Base-by-base conservation (phyloP, 2,797 vertebrate species). In the Argya squamiceps region DNA sequence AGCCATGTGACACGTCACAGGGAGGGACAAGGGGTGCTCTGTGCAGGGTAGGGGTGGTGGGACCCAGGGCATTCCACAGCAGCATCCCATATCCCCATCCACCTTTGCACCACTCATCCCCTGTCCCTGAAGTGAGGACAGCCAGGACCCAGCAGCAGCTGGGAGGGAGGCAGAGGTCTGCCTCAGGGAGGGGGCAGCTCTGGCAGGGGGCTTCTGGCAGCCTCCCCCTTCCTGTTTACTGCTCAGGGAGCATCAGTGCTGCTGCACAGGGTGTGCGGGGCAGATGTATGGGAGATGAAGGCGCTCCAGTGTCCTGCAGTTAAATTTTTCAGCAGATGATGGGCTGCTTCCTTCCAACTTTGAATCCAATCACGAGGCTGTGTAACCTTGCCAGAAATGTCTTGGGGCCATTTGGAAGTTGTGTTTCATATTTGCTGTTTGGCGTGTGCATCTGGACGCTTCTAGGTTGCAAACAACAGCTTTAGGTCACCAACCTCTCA, bases 371-470 rank as follows among this genome's bases (percentile, higher is more conserved):
- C 65, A 93, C 12, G 7, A 95, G 92, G 88, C 70, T 63, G 30
- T 2, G 8, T 34, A 88, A 44, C 32, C 55, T 60, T 0, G 22
- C 74, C 94, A 97, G 93, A 91, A 96, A 86, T 0, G 0, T 83
- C 92, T 81, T 7, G 3, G 92, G 73, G 52, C 70, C 74, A 17
- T 88, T 81, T 69, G 59, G 74, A 95, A 89, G 37, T 53, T 84
- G 49, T 75, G 58, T 39, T 96, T 96, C 79, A 0, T 88, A 92
- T 94, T 88, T 89, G 76, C 69, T 86, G 36, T 78, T 92, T 82
- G 76, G 65, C 73, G 58, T 12, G 4, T 59, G 62, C 70, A 10
- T 36, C 77, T 88, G 67, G 79, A 89, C 11, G 4, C 36, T 67
- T 81, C 46, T 16, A 60, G 58, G 62, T 23, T 59, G 65, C 79